Base-by-base conservation (phyloP, 2,888 invertebrate species). In the Steromphala cineraria region DNA sequence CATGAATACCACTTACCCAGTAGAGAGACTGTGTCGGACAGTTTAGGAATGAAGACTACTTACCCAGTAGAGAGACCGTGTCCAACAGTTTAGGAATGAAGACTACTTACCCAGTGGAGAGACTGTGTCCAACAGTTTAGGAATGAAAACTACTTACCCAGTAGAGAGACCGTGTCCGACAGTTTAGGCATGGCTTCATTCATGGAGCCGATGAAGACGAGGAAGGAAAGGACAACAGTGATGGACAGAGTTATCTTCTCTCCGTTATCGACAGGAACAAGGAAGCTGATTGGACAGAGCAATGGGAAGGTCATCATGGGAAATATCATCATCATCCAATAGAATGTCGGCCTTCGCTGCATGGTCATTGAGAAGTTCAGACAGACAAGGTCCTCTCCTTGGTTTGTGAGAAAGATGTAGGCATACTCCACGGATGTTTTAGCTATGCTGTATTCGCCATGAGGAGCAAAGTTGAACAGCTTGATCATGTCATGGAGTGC, bases 191-290 rank as follows among this genome's bases (percentile, higher is more conserved):
- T 46, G 8, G 75, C 40, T 2, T 75, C 75, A 21, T 75, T 75
- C 21, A 75, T 75, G 8, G 52, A 52, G 24, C 79, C 53, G 13
- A 53, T 81, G 75, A 82, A 85, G 15, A 85, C 85, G 0, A 81
- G 80, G 36, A 81, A 77, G 0, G 85, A 75, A 0, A 85, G 81
- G 52, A 82, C 78, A 19, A 83, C 78, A 0, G 85, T 85, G 1
- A 84, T 76, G 2, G 83, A 79, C 40, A 82, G 81, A 10, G 81
- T 79, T 36, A 85, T 79, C 36, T 79, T 71, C 56, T 85, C 85
- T 53, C 83, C 85, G 17, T 78, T 77, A 7, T 80, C 81, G 1
- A 78, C 75, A 21, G 85, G 82, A 56, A 85, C 67, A 1, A 82
- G 67, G 55, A 84, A 84, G 15, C 75, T 81, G 24, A 81, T 71